Evolutionary conservation across 2,888 invertebrate species (phyloP).

Genomic region (Empis stercorea): DNA sequence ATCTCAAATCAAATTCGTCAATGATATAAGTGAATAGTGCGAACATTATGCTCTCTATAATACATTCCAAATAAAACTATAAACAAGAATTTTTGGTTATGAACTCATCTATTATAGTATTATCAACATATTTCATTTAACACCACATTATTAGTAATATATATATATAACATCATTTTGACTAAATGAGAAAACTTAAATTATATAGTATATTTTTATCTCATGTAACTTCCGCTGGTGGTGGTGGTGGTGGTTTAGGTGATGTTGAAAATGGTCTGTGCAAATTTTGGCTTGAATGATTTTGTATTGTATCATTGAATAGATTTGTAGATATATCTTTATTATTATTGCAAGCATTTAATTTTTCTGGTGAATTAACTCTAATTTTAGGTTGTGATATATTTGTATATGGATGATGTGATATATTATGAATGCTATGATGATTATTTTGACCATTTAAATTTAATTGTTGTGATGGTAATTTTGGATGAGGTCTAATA

Average conservation of each 20-base stretch:
- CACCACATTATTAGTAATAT: too few species aligned
- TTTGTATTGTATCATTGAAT: slow-evolving; percentile 16
- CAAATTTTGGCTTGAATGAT: slow-evolving; percentile 22
- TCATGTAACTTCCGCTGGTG: slow-evolving; percentile 33
- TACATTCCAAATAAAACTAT: too few species aligned
- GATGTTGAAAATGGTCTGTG: slow-evolving; percentile 36
- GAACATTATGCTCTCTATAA: too few species aligned
- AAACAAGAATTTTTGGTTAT: too few species aligned
- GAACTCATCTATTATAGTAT: too few species aligned
- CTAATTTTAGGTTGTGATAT: slow-evolving; percentile 32
- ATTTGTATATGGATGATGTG: slow-evolving; percentile 23
- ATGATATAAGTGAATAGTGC: too few species aligned
- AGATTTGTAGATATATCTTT: slow-evolving; percentile 4
- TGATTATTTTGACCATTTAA: slow-evolving; percentile 25
- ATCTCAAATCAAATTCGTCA: too few species aligned
- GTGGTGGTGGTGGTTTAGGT: slow-evolving; percentile 29
- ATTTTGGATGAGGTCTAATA: slow-evolving; percentile 34
- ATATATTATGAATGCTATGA: slow-evolving; percentile 16
- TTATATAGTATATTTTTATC: slow-evolving; percentile 8
- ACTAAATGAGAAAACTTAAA: too few species aligned
- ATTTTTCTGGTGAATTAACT: slow-evolving; percentile 34
- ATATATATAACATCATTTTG: too few species aligned
- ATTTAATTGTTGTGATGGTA: slow-evolving; percentile 26
- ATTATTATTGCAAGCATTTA: slow-evolving; percentile 28
- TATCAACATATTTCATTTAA: too few species aligned